These are phyloP conservation scores for Corythaixoides concolor DNA, from an alignment of 2,113 vertebrate species.

Conservation along the genomic window DNA sequence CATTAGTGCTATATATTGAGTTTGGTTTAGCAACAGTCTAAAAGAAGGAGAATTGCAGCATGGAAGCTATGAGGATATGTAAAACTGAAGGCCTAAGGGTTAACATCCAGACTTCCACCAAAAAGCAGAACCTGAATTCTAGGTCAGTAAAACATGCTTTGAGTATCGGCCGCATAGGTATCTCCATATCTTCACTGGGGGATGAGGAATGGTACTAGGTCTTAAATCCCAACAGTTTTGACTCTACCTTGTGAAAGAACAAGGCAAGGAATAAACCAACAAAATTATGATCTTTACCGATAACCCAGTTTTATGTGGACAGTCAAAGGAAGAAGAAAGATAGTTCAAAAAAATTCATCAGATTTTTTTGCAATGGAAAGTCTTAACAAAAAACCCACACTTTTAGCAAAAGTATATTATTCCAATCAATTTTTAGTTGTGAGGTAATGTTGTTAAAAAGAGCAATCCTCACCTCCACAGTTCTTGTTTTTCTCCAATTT, in stretches of 20 bases:
- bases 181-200: fast-evolving
- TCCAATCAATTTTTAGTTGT: neutral
- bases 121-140: neutral
- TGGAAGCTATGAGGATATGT: fast-evolving
- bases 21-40: neutral
- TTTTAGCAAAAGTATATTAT: neutral
- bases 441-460: neutral
- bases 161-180: neutral
- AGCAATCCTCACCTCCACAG: neutral
- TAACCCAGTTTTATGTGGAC: neutral
- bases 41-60: neutral
- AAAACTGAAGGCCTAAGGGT: neutral
- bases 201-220: neutral
- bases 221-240: neutral
- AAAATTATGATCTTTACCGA: neutral
- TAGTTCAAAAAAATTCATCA: neutral
- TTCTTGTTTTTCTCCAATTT: neutral
- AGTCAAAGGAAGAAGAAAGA: neutral
- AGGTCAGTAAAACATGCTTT: fast-evolving
- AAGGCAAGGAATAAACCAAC: neutral
- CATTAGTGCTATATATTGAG: neutral
- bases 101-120: neutral
- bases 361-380: neutral
- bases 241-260: neutral
- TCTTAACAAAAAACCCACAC: neutral